Evolutionary conservation across 2,797 vertebrate species (phyloP).

Genomic region (Pogoniulus pusillus): DNA sequence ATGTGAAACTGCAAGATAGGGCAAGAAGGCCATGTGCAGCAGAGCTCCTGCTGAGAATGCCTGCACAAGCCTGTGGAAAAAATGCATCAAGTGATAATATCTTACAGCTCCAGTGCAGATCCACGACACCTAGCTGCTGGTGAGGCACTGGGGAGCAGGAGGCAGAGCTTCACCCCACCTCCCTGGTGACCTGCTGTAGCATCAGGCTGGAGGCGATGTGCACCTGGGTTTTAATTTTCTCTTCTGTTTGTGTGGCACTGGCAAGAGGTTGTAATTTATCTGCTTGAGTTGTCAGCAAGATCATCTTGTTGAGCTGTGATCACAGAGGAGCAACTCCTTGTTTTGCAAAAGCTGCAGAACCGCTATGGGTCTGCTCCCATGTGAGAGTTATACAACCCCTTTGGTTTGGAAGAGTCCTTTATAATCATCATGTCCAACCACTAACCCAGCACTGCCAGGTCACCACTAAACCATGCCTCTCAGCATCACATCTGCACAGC

Average conservation of each 20-base stretch:
- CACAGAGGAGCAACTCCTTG: background rate
- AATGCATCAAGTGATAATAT: background rate
- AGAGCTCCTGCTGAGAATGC: background rate
- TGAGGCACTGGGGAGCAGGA: rapidly evolving
- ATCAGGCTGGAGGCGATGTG: background rate
- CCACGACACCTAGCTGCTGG: rapidly evolving
- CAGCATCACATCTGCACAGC: too few relatives aligned
- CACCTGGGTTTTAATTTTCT: background rate
- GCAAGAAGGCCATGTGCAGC: background rate
- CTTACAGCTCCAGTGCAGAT: background rate
- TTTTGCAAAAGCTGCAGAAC: background rate
- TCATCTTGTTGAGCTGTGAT: background rate
- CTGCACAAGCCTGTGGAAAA: background rate
- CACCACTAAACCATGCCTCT: too few relatives aligned
- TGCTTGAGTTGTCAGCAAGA: background rate
- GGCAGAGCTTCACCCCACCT: background rate
- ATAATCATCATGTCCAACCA: too few relatives aligned
- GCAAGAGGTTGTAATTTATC: background rate
- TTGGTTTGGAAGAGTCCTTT: too few relatives aligned
- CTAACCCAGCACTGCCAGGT: too few relatives aligned
- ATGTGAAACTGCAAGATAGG: background rate
- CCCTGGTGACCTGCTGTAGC: background rate
- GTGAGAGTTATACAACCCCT: too few relatives aligned
- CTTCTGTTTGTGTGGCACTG: background rate
- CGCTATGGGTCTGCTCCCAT: background rate